phyloP scores from a whole-genome alignment of 2,113 vertebrate species.

The Syngnathoides biaculeatus region DNA sequence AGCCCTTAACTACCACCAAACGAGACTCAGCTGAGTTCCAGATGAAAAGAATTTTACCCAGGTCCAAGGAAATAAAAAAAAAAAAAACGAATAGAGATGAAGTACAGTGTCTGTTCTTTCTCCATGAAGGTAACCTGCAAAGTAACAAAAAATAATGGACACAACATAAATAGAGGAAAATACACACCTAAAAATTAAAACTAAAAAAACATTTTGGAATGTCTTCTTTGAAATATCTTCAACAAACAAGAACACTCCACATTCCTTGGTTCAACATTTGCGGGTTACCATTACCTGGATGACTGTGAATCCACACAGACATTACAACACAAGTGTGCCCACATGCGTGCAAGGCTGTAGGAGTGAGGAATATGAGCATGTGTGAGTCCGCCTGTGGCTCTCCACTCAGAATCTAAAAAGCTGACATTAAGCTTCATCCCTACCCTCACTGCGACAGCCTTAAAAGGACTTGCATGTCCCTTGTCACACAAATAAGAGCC shows the following conservation, averaged over 20 bases:
- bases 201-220: too few species aligned
- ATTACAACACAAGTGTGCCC: slow-evolving; percentile 5
- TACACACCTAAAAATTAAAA: too few species aligned
- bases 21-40: slow-evolving; percentile 30
- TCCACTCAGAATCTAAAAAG: slow-evolving; percentile 31
- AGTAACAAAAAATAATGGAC: too few species aligned
- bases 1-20: slow-evolving; percentile 25
- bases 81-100: too few species aligned
- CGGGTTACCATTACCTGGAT: too few species aligned
- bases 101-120: neutral
- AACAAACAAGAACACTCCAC: too few species aligned
- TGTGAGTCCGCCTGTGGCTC: slow-evolving; percentile 15
- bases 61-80: slow-evolving; percentile 40
- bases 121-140: neutral
- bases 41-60: slow-evolving; percentile 45
- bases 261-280: too few species aligned
- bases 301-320: too few species aligned
- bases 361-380: neutral
- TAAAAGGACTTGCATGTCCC: slow-evolving; percentile 19
- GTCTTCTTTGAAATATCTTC: too few species aligned
- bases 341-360: slow-evolving; percentile 2
- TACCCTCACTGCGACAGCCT: slow-evolving; percentile 34
- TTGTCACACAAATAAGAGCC: slow-evolving; percentile 30
- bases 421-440: slow-evolving; percentile 36
- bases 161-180: neutral